Percentiles rank a stretch among this genome's conserved stretches.
Conservation (phyloP, 2,113 vertebrate species). For the Porphyrio hochstetteri region DNA sequence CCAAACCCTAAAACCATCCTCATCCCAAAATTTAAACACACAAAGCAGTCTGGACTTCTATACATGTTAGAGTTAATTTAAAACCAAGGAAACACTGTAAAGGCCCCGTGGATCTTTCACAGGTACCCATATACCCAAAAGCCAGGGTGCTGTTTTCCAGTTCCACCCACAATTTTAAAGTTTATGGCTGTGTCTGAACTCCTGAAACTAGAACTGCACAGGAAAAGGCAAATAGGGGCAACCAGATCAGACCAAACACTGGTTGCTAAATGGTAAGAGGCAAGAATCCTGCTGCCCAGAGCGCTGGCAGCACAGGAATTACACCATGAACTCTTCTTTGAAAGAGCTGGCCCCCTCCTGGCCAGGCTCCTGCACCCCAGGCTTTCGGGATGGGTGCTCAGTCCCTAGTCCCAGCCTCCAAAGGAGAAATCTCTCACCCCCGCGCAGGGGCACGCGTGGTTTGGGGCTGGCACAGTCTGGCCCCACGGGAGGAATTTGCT, state of each 20-base stretch:
- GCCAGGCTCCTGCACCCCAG: not conserved
- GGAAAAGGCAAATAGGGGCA: not conserved
- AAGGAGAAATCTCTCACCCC: not conserved
- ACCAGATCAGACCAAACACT: not conserved
- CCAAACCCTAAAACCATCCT: not conserved
- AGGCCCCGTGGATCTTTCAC: not conserved
- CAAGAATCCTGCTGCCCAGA: not conserved
- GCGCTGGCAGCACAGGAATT: no score
- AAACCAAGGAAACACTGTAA: not conserved
- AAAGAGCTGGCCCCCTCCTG: not conserved
- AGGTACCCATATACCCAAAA: not conserved
- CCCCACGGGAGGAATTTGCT: not conserved
- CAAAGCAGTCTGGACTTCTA: not conserved
- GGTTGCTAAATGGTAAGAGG: not conserved
- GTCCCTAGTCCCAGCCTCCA: not conserved
- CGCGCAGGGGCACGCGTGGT: not conserved
- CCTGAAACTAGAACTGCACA: not conserved
- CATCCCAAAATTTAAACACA: not conserved
- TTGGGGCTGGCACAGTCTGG: not conserved
- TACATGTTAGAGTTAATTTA: not conserved
- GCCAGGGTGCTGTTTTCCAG: not conserved
- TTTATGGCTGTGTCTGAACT: not conserved
- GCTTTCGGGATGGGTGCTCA: not conserved
- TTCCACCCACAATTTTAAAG: not conserved
- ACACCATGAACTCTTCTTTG: fast-evolving